Conservation (phyloP, 2,797 vertebrate species). For the Potorous gilbertii region DNA sequence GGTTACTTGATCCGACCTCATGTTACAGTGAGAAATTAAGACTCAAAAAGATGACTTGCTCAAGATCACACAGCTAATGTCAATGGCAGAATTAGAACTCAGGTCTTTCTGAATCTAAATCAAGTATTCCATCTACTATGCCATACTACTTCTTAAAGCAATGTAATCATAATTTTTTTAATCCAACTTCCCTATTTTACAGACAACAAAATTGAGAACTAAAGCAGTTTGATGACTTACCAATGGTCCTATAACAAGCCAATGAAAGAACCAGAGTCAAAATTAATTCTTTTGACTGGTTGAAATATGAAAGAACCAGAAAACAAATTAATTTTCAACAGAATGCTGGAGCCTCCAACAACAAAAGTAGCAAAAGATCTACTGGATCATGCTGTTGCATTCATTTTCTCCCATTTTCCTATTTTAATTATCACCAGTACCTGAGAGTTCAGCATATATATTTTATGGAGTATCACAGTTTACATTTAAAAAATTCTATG, state of each 20-base stretch:
- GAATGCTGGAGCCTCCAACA: neutral
- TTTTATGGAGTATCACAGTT: neutral
- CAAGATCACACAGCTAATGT: neutral
- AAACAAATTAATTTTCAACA: neutral
- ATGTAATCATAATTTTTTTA: neutral
- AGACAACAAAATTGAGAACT: neutral
- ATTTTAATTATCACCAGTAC: slow-evolving; percentile 25
- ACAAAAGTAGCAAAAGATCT: neutral
- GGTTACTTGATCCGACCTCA: neutral
- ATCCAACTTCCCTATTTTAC: neutral
- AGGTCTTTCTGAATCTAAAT: neutral
- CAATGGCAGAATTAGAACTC: slow-evolving; percentile 3
- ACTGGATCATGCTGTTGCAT: neutral
- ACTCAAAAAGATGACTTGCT: neutral
- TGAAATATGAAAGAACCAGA: neutral
- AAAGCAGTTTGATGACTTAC: neutral
- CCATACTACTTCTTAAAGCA: neutral
- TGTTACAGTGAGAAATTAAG: slow-evolving; percentile 21
- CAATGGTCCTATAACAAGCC: neutral
- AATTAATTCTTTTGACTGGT: neutral
- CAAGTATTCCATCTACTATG: neutral
- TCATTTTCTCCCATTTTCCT: neutral
- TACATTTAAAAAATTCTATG: neutral
- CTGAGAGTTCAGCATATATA: slow-evolving; percentile 19
- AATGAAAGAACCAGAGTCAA: neutral